Base-by-base conservation (phyloP, 2,888 invertebrate species). In the Hoplodrina blanda region DNA sequence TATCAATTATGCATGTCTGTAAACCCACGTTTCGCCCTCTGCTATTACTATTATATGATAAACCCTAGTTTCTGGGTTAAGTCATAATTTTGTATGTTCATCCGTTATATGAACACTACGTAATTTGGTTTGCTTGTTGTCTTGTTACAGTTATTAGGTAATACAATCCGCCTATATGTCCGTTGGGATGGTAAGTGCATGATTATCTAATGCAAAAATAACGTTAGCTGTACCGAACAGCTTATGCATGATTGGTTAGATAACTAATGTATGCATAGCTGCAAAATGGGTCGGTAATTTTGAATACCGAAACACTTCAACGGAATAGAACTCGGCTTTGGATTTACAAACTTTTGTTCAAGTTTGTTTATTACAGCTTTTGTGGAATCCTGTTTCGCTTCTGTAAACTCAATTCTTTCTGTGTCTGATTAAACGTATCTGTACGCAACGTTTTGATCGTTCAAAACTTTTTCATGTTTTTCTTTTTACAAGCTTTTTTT, bases 61-160 rank as follows among this genome's bases (percentile, higher is more conserved):
- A 67, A 70, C 80, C 57, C 44, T 44, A 44, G 53, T 70, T 80
- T 70, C 76, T 76, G 80, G 78, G 78, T 78, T 70, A 67, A 80
- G 56, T 76, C 67, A 70, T 80, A 62, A 70, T 75, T 80, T 63
- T 61, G 62, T 61, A 80, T 70, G 61, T 70, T 66, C 64, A 80
- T 70, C 69, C 15, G 63, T 78, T 70, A 59, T 59, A 70, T 67
- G 63, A 55, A 62, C 49, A 33, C 52, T 20, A 67, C 67, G 67
- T 64, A 80, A 76, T 80, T 64, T 59, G 15, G 56, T 55, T 75
- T 63, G 50, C 19, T 62, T 65, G 57, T 41, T 66, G 59, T 50
- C 61, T 66, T 64, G 63, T 61, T 69, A 52, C 75, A 66, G 66
- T 62, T 68, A 52, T 70, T 77, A 56, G 41, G 25, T 53, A 55